Conservation (phyloP, 2,113 vertebrate species). For the Electrona antarctica region DNA sequence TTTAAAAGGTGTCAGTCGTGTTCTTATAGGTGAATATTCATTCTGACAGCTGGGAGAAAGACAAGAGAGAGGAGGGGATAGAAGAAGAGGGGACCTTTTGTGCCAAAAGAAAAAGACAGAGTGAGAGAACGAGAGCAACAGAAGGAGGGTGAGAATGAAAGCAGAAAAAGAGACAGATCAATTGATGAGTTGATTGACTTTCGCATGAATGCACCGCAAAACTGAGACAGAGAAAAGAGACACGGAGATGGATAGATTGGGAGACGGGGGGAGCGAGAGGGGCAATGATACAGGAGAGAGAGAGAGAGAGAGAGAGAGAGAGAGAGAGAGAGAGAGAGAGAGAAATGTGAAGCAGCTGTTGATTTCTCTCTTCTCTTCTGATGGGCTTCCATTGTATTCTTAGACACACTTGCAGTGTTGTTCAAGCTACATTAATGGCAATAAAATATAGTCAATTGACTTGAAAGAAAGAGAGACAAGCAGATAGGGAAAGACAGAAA, state of each 20-base stretch:
- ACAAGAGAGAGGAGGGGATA: conserved; percentile 13
- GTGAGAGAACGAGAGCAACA: background rate
- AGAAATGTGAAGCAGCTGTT: background rate
- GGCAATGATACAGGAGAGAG: background rate
- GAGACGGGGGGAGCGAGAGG: background rate
- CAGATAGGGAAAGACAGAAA: background rate
- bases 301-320: background rate
- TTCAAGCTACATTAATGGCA: too few relatives aligned
- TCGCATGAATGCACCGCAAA: too few relatives aligned
- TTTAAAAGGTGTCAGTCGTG: conserved; percentile 62
- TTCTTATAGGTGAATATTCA: conserved; percentile 58
- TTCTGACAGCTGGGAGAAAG: conserved; percentile 47
- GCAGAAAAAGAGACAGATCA: too few relatives aligned
- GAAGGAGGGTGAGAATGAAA: too few relatives aligned
- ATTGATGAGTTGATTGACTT: too few relatives aligned
- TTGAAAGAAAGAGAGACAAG: background rate
- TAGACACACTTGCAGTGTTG: too few relatives aligned
- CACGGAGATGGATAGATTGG: too few relatives aligned
- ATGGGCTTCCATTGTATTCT: too few relatives aligned
- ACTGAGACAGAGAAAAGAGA: too few relatives aligned
- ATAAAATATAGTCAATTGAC: too few relatives aligned
- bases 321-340: background rate
- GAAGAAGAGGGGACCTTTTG: background rate
- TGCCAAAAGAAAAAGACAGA: conserved; percentile 7
- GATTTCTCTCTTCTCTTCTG: too few relatives aligned